Evolutionary conservation across 2,113 vertebrate species (phyloP).

Genomic region (Elachura formosa): DNA sequence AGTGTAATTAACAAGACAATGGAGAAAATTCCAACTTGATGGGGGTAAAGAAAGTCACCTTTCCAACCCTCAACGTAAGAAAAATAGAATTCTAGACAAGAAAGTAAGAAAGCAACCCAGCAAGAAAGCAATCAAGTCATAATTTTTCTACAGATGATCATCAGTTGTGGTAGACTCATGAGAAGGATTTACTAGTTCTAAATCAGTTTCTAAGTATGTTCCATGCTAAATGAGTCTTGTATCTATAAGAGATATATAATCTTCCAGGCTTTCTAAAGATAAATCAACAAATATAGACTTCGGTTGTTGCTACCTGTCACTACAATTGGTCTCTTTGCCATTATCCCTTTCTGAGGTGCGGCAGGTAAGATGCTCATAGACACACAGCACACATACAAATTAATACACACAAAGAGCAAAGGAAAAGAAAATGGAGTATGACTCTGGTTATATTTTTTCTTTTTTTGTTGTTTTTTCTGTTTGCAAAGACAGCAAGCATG

Average conservation of each 20-base stretch:
- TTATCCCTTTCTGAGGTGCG: neutral
- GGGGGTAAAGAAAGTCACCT: too few relatives aligned
- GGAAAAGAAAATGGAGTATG: neutral
- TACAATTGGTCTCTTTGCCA: neutral
- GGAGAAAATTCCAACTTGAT: too few relatives aligned
- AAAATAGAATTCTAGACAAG: neutral
- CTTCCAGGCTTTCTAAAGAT: neutral
- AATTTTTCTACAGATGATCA: neutral
- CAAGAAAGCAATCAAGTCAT: neutral
- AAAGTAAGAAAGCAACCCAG: neutral
- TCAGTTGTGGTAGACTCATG: neutral
- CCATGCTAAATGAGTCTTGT: neutral
- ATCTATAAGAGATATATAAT: neutral
- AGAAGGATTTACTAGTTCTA: neutral
- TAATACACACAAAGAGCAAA: neutral
- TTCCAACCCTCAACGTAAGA: too few relatives aligned
- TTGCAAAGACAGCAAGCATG: conserved; percentile 1
- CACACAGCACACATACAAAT: neutral
- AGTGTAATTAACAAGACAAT: too few relatives aligned
- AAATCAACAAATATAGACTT: neutral
- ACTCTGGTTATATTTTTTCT: neutral
- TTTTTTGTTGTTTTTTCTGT: neutral
- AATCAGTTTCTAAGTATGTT: neutral
- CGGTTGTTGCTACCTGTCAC: neutral
- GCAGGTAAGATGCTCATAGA: neutral